phyloP scores from a whole-genome alignment of 2,888 invertebrate genomes.

The Tupiocoris notatus region DNA sequence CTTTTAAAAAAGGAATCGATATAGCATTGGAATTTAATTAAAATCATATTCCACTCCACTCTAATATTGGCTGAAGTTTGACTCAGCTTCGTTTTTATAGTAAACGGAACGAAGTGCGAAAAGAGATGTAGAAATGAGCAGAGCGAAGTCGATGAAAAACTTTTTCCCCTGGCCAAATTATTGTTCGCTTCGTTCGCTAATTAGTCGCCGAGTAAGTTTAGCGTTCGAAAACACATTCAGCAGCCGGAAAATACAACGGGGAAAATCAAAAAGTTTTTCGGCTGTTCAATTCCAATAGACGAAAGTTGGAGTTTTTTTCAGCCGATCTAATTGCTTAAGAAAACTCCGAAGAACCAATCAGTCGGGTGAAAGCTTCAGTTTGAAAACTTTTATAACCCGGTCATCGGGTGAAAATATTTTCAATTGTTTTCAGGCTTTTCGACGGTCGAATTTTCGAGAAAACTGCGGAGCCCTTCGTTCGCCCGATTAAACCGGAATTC shows the following conservation, averaged over 20 bases:
- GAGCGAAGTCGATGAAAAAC: not conserved
- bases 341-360: slow-evolving; percentile 27
- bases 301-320: not conserved
- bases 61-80: too few species aligned
- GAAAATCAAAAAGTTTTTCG: not conserved
- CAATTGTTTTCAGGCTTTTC: not conserved
- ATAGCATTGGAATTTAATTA: too few species aligned
- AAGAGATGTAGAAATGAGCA: not conserved
- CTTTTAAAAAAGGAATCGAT: too few species aligned
- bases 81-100: too few species aligned
- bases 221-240: not conserved
- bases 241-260: not conserved
- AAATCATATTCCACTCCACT: too few species aligned
- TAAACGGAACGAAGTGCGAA: too few species aligned
- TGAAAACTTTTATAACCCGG: slow-evolving; percentile 20
- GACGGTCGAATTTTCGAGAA: not conserved
- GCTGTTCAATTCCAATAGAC: not conserved
- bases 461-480: not conserved
- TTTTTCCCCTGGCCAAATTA: not conserved
- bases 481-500: not conserved
- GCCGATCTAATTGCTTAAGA: slow-evolving; percentile 17
- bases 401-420: not conserved
- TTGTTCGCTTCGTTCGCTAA: not conserved
- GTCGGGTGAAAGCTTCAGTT: not conserved
- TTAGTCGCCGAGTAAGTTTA: not conserved